A percentile compares a stretch with the other conserved stretches of the same genome.
These are phyloP conservation scores for Eira barbara DNA, from an alignment of 2,113 vertebrate genomes.

Conservation along the genomic window DNA sequence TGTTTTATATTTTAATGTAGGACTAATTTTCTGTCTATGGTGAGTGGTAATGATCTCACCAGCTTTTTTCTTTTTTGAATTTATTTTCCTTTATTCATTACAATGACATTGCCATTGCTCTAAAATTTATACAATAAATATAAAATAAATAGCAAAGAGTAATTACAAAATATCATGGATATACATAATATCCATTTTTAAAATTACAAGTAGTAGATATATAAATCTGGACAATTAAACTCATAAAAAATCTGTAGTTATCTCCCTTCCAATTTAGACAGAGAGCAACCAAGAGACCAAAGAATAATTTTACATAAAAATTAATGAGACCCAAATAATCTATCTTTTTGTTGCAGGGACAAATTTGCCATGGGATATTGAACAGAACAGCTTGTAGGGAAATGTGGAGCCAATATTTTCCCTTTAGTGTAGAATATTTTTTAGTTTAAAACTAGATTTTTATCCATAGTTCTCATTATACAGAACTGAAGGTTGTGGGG, in stretches of 20 bases:
- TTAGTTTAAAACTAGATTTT: constrained; percentile 13
- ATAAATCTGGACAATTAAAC: constrained; percentile 56
- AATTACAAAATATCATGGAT: constrained; percentile 33
- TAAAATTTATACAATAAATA: constrained; percentile 32
- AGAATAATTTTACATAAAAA: constrained; percentile 71
- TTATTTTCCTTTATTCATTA: constrained; percentile 35
- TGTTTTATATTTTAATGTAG: constrained; percentile 32
- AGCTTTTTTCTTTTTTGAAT: background rate
- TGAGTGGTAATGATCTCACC: background rate
- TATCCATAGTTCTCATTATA: background rate
- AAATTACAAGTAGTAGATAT: constrained; percentile 42
- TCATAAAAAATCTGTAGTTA: background rate
- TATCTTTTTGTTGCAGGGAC: constrained; percentile 20
- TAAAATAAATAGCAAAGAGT: background rate
- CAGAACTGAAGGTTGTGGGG: background rate
- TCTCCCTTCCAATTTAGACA: constrained; percentile 51
- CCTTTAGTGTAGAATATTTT: background rate
- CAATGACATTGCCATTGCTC: background rate
- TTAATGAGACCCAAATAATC: constrained; percentile 72
- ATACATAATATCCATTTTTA: constrained; percentile 32
- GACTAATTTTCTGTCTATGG: constrained; percentile 8
- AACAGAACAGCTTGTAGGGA: constrained; percentile 14
- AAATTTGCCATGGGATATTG: constrained; percentile 56
- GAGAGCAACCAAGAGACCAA: constrained; percentile 52
- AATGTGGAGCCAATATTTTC: background rate